These are phyloP conservation scores for Sebastolobus alascanus DNA, from an alignment of 2,797 vertebrate genomes.

Conservation along the genomic window DNA sequence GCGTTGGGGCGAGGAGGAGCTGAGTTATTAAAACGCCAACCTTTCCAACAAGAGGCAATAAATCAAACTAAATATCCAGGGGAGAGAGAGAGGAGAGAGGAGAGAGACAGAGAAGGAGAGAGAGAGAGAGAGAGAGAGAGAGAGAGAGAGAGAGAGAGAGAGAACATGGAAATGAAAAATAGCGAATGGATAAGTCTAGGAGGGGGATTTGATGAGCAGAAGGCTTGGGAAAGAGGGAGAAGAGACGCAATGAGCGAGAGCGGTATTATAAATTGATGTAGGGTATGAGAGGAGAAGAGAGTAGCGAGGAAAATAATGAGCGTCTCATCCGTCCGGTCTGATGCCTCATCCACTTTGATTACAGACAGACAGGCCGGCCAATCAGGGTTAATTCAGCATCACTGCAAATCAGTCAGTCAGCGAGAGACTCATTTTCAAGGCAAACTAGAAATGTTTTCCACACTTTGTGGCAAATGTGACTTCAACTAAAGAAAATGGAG, in stretches of 20 bases:
- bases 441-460: constrained; percentile 27
- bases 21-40: constrained; percentile 90
- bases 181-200: constrained; percentile 68
- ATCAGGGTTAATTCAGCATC: constrained; percentile 67
- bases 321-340: constrained; percentile 40
- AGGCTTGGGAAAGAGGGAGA: constrained; percentile 71
- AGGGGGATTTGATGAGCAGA: constrained; percentile 76
- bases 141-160: constrained; percentile 40
- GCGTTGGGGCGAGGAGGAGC: constrained; percentile 77
- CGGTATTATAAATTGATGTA: constrained; percentile 66
- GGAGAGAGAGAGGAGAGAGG: constrained; percentile 45
- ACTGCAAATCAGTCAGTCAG: constrained; percentile 46
- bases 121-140: constrained; percentile 46
- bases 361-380: constrained; percentile 60
- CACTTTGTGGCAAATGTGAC: constrained; percentile 21
- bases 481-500: neutral
- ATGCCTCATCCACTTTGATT: constrained; percentile 65
- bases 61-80: constrained; percentile 87
- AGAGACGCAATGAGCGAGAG: constrained; percentile 58
- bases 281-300: constrained; percentile 55
- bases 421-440: constrained; percentile 27
- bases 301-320: constrained; percentile 65
- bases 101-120: constrained; percentile 43
- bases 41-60: constrained; percentile 88
- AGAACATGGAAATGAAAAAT: constrained; percentile 74